Evolutionary conservation across 2,888 invertebrate species (phyloP).

Genomic region (Tricholauxania praeusta): DNA sequence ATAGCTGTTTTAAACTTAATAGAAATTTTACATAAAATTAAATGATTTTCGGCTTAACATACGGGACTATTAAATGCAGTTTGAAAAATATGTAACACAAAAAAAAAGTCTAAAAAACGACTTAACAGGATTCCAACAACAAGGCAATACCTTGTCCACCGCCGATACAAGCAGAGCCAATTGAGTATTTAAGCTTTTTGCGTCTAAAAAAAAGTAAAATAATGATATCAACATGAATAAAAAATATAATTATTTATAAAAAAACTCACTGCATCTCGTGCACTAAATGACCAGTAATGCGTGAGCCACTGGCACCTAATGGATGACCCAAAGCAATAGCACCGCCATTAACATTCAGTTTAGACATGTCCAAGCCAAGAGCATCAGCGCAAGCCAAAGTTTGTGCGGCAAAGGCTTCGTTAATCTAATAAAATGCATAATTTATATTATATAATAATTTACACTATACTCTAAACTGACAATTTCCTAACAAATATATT

Average conservation of each 20-base stretch:
- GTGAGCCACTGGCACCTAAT: conserved; percentile 91
- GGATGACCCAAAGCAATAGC: conserved; percentile 98
- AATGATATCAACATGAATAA: conserved; percentile 1
- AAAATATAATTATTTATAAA: conserved; percentile 20
- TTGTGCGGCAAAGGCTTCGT: conserved; percentile 98
- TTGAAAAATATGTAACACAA: too few species aligned
- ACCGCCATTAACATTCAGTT: conserved; percentile 95
- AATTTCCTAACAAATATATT: too few species aligned
- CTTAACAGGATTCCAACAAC: conserved; percentile 78
- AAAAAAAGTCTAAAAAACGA: conserved; percentile 16
- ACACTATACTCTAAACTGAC: too few species aligned
- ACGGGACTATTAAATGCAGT: too few species aligned
- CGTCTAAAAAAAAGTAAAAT: conserved; percentile 72
- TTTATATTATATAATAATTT: neutral
- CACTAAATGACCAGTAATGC: conserved; percentile 91
- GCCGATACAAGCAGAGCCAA: conserved; percentile 98
- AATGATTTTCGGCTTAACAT: too few species aligned
- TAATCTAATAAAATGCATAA: conserved; percentile 76
- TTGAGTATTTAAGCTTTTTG: conserved; percentile 84
- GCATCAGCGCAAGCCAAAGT: conserved; percentile 92
- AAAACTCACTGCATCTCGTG: conserved; percentile 85
- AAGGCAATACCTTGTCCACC: conserved; percentile 98
- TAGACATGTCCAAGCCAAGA: conserved; percentile 85
- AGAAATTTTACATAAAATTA: too few species aligned
- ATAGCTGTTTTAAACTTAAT: too few species aligned